Evolutionary conservation across 2,113 vertebrate species (phyloP).

Genomic region (Ptyas mucosa): DNA sequence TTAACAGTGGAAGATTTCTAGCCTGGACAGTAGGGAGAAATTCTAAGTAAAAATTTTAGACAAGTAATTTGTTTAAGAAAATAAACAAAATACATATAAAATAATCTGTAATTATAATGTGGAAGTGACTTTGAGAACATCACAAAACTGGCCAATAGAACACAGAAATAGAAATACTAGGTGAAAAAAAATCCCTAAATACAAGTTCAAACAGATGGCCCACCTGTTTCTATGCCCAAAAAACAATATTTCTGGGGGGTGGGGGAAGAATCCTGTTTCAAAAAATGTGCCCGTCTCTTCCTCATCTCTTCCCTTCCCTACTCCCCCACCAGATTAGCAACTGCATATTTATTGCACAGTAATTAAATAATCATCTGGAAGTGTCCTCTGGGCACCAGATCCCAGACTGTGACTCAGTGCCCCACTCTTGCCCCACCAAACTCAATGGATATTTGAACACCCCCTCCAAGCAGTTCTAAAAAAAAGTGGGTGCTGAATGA

Average conservation of each 20-base stretch:
- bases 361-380: neutral
- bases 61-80: neutral
- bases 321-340: neutral
- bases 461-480: neutral
- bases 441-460: neutral
- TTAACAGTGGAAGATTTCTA: neutral
- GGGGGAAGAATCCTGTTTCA: neutral
- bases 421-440: neutral
- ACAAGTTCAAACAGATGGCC: neutral
- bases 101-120: neutral
- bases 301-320: neutral
- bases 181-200: neutral
- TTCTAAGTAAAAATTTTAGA: neutral
- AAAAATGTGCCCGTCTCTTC: neutral
- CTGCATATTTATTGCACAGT: neutral
- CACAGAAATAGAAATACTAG: neutral
- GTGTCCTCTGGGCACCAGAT: neutral
- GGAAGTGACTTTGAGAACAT: neutral
- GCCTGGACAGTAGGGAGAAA: neutral
- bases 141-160: neutral
- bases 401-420: constrained; percentile 15
- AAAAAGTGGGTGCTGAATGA: neutral
- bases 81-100: neutral
- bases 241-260: neutral
- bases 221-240: neutral